Evolutionary conservation across 2,113 vertebrate species (phyloP), one percentile per base, ranked within the genome.

Genomic region (Callorhinus ursinus): DNA sequence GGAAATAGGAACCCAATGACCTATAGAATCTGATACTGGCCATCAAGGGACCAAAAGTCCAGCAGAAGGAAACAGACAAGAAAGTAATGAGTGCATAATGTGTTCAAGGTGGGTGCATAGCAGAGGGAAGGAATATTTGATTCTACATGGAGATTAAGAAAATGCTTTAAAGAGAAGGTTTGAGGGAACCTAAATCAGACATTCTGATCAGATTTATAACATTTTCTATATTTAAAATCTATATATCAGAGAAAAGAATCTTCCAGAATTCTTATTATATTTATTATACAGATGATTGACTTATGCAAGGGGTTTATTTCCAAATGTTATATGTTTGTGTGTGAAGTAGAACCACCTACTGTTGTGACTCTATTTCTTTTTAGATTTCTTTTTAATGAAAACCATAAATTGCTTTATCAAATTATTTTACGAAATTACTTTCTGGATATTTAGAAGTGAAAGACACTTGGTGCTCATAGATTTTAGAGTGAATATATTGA

Each of bases 381-480:
- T 21, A 65, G 53, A 42, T 94, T 89, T 96, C 96, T 84, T 93
- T 86, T n/a, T 63, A 97, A 72, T 31, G n/a, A 71, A 57, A 83
- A 72, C 57, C 51, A 53, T 65, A 91, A 76, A 76, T 82, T 59
- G 8, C 28, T 69, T 90, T 12, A 90, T 96, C 72, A 90, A 76
- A 94, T 13, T 80, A 95, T 97, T 96, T 83, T 79, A 51, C 61
- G 94, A 93, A 98, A 74, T 94, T 95, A 33, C 4, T 71, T 46
- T 79, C 55, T 93, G 24, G 5, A 84, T 96, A 89, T 90, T 26
- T 97, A 96, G 71, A 55, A 96, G 91, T 36, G 15, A 95, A 93
- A 93, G 51, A 77, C 85, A 89, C 21, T 84, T 82, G 16, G 11
- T 71, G 31, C 8, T 92, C 2, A 1, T 21, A 77, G 18, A 0